These are phyloP conservation scores for Panthera tigris DNA, from an alignment of 2,113 vertebrate genomes.

Conservation along the genomic window DNA sequence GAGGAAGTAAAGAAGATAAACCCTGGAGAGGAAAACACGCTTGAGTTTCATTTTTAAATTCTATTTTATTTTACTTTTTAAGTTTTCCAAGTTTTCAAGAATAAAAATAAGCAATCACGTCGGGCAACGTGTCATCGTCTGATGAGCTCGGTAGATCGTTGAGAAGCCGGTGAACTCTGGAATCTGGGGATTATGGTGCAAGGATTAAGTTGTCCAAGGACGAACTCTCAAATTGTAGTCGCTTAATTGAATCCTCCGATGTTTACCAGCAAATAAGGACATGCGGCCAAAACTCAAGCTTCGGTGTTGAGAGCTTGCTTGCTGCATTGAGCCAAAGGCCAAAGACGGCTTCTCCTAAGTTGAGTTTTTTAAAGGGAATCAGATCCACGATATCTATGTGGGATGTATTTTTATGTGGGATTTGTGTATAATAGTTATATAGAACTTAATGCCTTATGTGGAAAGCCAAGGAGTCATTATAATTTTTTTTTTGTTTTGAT, in stretches of 20 bases:
- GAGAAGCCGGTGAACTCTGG: not conserved
- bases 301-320: conserved; percentile 65
- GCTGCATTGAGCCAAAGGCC: conserved; percentile 77
- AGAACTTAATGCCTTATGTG: not conserved
- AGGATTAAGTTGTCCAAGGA: conserved; percentile 55
- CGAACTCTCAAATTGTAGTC: conserved; percentile 33
- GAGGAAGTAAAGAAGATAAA: conserved; percentile 55
- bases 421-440: not conserved
- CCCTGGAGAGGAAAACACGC: conserved; percentile 40
- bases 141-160: not conserved
- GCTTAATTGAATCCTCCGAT: conserved; percentile 71
- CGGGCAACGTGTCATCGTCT: not conserved
- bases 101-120: not conserved
- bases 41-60: not conserved
- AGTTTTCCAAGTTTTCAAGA: conserved; percentile 9
- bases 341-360: conserved; percentile 68
- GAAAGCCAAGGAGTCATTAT: not conserved
- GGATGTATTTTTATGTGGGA: not conserved
- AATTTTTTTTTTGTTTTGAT: not conserved
- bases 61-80: conserved; percentile 41
- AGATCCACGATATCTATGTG: not conserved
- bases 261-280: conserved; percentile 61
- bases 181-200: not conserved
- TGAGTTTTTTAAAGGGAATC: not conserved
- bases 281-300: conserved; percentile 62